Conservation (phyloP, 2,888 invertebrate species). For the Drosophila melanosoma region DNA sequence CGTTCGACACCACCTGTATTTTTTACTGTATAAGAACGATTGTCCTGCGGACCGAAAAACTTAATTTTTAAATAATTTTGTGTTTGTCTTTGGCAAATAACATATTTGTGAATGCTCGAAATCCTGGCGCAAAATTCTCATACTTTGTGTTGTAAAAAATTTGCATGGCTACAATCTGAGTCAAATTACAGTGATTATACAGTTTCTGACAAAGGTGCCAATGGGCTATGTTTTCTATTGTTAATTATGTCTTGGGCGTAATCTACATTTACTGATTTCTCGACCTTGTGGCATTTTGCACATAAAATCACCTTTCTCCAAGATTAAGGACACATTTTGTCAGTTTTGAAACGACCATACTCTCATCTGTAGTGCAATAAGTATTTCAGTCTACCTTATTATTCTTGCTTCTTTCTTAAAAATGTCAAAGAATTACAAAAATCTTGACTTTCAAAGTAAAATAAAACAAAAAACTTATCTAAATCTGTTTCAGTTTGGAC, state of each 20-base stretch:
- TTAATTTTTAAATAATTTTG: not conserved
- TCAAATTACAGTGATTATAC: not conserved
- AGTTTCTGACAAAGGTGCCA: not conserved
- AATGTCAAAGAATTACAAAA: not conserved
- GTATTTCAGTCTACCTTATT: not conserved
- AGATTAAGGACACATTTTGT: not conserved
- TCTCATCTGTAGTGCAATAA: not conserved
- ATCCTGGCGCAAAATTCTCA: no score
- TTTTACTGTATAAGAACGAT: not conserved
- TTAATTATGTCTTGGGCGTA: not conserved
- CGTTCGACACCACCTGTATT: no score
- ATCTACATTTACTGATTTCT: not conserved
- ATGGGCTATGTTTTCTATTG: not conserved
- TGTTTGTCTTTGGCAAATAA: not conserved
- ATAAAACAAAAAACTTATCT: not conserved
- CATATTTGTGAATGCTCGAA: not conserved
- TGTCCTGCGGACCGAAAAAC: not conserved
- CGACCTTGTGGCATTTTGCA: not conserved
- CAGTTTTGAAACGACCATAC: not conserved
- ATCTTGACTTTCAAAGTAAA: not conserved
- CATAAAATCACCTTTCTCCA: not conserved
- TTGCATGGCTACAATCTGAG: not conserved
- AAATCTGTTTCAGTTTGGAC: not conserved
- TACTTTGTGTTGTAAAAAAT: not conserved
- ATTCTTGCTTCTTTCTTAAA: not conserved